phyloP scores from a whole-genome alignment of 2,113 vertebrate species.

The Hiodon tergisus region DNA sequence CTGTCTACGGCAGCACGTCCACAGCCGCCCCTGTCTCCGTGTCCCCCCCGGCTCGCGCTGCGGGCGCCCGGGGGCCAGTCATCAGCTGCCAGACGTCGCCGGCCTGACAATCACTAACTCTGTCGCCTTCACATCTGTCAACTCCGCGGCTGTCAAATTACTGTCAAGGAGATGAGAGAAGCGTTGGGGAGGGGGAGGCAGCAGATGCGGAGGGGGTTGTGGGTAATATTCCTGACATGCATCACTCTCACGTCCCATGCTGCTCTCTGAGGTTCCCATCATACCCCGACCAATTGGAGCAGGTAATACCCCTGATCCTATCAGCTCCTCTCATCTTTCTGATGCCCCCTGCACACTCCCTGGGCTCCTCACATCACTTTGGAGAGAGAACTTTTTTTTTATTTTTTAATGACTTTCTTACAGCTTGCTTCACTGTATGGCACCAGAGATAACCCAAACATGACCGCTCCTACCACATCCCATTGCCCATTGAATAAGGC shows the following conservation, averaged over 20 bases:
- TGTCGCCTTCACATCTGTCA: conserved; percentile 23
- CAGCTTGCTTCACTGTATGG: neutral
- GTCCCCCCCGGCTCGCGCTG: neutral
- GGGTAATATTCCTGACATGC: conserved; percentile 12
- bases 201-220: neutral
- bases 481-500: neutral
- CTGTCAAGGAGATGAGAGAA: conserved; percentile 16
- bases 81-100: conserved; percentile 15
- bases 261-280: neutral
- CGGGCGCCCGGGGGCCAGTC: conserved; percentile 10
- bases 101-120: conserved; percentile 18
- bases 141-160: conserved; percentile 26
- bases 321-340: conserved; percentile 20
- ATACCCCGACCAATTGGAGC: neutral
- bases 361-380: conserved; percentile 1
- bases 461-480: neutral
- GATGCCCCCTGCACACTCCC: neutral
- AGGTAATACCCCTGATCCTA: conserved; percentile 21
- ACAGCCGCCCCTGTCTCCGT: no score
- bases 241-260: conserved; percentile 18
- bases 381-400: neutral
- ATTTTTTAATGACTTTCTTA: conserved; percentile 23
- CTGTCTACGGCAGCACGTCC: neutral
- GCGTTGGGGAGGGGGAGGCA: neutral
- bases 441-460: neutral